These are phyloP conservation scores for Chamaea fasciata DNA, from an alignment of 2,113 vertebrate genomes.

Conservation along the genomic window DNA sequence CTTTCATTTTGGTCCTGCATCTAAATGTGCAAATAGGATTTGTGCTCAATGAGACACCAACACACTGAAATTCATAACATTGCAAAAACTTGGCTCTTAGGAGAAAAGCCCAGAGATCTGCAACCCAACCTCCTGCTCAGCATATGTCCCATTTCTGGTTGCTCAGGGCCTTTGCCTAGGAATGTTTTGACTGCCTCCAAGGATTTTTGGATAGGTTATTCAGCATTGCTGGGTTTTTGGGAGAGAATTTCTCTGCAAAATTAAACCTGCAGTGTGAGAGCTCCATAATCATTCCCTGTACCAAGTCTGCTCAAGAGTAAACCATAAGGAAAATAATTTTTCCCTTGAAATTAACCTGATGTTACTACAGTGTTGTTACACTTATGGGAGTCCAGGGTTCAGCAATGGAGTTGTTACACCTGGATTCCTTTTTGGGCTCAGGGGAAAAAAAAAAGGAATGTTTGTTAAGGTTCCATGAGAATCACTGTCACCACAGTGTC, in stretches of 20 bases:
- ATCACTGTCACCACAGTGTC: neutral
- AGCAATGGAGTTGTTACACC: neutral
- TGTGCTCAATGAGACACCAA: neutral
- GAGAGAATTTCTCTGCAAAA: neutral
- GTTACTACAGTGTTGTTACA: neutral
- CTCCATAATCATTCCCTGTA: neutral
- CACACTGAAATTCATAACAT: neutral
- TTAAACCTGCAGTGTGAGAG: neutral
- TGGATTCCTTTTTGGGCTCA: neutral
- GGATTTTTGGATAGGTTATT: neutral
- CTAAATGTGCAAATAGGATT: neutral
- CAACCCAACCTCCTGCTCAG: neutral
- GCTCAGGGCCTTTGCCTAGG: neutral
- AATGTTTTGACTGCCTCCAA: neutral
- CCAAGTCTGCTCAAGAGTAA: neutral
- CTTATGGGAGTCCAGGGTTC: neutral
- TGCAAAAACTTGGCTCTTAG: neutral
- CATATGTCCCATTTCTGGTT: neutral
- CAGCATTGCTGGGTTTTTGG: neutral
- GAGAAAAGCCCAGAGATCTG: neutral
- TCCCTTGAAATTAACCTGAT: neutral
- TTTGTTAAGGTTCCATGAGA: rapidly evolving
- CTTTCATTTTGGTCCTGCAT: neutral
- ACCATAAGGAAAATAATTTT: neutral
- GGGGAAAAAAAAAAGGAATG: neutral